A percentile compares a stretch with the other conserved stretches of the same genome.
Conservation (phyloP, 1,140 invertebrate genomes). For the Eciton burchellii region DNA sequence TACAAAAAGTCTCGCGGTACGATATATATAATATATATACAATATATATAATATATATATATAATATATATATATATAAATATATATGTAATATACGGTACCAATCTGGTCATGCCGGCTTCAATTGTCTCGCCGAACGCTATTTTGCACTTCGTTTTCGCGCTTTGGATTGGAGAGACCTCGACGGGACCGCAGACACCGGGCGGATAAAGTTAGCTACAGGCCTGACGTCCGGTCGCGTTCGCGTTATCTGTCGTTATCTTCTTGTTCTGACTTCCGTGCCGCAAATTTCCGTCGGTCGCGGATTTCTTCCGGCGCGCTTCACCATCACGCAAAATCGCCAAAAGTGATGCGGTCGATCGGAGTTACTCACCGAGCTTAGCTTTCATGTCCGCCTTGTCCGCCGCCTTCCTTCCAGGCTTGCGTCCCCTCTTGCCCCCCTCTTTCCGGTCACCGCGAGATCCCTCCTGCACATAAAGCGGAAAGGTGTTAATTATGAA, state of each 20-base stretch:
- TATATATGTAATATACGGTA: too few relatives aligned
- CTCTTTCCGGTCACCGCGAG: constrained; percentile 89
- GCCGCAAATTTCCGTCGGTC: neutral
- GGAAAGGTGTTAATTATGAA: neutral
- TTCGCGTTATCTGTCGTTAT: neutral
- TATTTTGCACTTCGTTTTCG: constrained; percentile 29
- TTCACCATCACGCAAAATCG: neutral
- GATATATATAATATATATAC: too few relatives aligned
- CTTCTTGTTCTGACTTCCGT: neutral
- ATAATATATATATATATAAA: too few relatives aligned
- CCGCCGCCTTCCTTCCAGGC: constrained; percentile 93
- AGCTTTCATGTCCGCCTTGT: constrained; percentile 97
- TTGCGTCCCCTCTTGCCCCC: constrained; percentile 94
- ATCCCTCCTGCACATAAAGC: constrained; percentile 85
- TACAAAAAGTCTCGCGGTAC: too few relatives aligned
- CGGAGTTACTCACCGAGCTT: constrained; percentile 90
- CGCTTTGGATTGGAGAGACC: neutral
- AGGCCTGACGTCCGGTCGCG: neutral
- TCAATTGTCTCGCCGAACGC: neutral
- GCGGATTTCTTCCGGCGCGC: neutral
- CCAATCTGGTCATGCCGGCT: neutral
- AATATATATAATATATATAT: too few relatives aligned
- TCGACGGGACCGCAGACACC: neutral
- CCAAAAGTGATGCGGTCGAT: neutral
- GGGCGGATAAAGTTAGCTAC: constrained; percentile 5